Percentiles rank a stretch among this genome's conserved stretches.
Conservation (phyloP, 1,140 invertebrate species). For the Drosophila obscura region DNA sequence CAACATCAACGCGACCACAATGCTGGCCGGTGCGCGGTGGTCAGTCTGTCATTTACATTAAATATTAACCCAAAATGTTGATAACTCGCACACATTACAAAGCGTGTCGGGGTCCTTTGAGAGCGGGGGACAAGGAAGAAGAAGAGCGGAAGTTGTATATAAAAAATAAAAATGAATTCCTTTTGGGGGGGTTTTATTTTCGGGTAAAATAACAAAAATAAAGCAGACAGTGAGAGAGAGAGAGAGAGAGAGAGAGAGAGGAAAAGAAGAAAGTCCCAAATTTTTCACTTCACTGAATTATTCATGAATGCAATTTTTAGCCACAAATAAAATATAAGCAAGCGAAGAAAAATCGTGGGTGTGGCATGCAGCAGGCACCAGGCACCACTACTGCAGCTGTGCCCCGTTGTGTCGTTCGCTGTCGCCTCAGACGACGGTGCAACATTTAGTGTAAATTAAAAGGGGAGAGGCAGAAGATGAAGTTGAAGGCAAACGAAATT, state of each 20-base stretch:
- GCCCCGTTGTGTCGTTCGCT: conserved; percentile 42
- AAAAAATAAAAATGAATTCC: conserved; percentile 62
- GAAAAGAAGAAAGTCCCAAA: conserved; percentile 55
- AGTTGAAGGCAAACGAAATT: conserved; percentile 29
- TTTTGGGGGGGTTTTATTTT: conserved; percentile 42
- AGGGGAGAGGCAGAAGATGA: conserved; percentile 23
- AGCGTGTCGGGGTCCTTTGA: conserved; percentile 21
- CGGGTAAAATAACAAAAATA: conserved; percentile 29
- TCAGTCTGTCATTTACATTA: conserved; percentile 71
- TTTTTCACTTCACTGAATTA: conserved; percentile 81
- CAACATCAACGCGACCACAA: conserved; percentile 63
- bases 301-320: conserved; percentile 81
- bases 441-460: conserved; percentile 77
- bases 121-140: not conserved
- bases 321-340: conserved; percentile 82
- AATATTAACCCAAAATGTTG: conserved; percentile 79
- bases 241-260: conserved; percentile 11
- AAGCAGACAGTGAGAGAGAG: not conserved
- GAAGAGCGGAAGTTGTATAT: conserved; percentile 34
- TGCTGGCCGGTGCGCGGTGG: conserved; percentile 26
- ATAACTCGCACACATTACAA: conserved; percentile 72
- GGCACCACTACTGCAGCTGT: conserved; percentile 20
- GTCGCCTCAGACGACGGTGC: conserved; percentile 62
- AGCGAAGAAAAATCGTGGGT: conserved; percentile 25
- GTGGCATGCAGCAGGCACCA: conserved; percentile 24